A percentile compares a stretch with the other conserved stretches of the same genome.
Conservation (phyloP, 23 tunicate species). For the Aplidium turbinatum region DNA sequence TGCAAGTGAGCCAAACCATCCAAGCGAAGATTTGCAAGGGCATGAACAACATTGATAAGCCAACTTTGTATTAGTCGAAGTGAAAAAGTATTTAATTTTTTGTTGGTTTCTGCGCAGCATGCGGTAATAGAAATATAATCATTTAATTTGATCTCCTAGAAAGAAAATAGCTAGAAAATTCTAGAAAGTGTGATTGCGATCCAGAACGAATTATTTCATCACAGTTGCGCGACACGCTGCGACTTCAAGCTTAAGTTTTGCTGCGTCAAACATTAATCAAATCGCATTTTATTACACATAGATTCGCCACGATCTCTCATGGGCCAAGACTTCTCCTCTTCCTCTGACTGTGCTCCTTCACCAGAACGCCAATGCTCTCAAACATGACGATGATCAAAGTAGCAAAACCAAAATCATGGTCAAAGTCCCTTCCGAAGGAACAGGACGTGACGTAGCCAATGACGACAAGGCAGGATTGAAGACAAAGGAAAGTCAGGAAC, state of each 20-base stretch:
- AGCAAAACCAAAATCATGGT: constrained; percentile 20
- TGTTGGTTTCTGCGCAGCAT: too few species aligned
- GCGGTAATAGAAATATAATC: too few species aligned
- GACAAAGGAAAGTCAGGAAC: not conserved
- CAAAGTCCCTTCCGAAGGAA: constrained; percentile 23
- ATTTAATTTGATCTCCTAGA: too few species aligned
- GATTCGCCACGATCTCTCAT: constrained; percentile 58
- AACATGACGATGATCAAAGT: not conserved
- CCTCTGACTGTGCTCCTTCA: constrained; percentile 49
- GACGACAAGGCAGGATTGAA: not conserved
- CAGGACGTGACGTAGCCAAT: not conserved
- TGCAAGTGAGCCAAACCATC: not conserved
- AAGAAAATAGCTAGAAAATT: too few species aligned
- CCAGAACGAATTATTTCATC: too few species aligned
- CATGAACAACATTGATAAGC: too few species aligned
- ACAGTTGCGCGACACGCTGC: too few species aligned
- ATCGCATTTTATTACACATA: constrained; percentile 2
- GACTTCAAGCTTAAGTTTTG: too few species aligned
- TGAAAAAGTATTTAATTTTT: too few species aligned
- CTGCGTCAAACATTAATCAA: not conserved
- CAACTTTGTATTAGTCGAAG: too few species aligned
- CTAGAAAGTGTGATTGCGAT: too few species aligned
- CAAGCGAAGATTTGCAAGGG: too few species aligned
- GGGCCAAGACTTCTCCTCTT: constrained; percentile 58
- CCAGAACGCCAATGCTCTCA: constrained; percentile 14